These are phyloP conservation scores for Drosophila melanogaster DNA, from an alignment of 1,140 invertebrate species.

Conservation along the genomic window DNA sequence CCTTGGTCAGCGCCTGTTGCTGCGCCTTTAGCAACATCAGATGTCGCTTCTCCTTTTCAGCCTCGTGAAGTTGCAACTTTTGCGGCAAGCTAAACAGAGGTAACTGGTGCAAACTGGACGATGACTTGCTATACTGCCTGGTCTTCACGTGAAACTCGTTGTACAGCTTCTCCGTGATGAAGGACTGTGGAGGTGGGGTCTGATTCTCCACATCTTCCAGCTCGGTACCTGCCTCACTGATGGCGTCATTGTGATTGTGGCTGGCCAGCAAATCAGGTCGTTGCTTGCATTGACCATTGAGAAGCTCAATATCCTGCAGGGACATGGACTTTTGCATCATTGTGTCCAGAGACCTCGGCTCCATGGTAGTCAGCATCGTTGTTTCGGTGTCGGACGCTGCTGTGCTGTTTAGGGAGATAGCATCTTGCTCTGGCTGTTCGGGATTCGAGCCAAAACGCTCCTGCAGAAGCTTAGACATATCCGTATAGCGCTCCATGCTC, in stretches of 20 bases:
- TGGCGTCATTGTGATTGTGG: conserved; percentile 61
- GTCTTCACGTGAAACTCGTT: conserved; percentile 88
- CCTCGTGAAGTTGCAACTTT: conserved; percentile 74
- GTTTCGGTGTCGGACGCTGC: conserved; percentile 72
- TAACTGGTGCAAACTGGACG: conserved; percentile 86
- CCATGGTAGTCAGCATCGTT: conserved; percentile 71
- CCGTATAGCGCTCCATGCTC: conserved; percentile 87
- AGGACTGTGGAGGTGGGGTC: conserved; percentile 85
- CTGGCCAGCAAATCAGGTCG: conserved; percentile 73
- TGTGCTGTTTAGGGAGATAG: conserved; percentile 55
- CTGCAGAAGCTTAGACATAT: conserved; percentile 87
- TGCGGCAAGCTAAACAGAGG: conserved; percentile 77
- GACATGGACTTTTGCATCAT: conserved; percentile 79
- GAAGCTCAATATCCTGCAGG: conserved; percentile 76
- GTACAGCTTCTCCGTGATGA: conserved; percentile 87
- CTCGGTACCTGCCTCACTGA: conserved; percentile 76
- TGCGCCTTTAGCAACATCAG: conserved; percentile 59
- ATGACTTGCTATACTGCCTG: conserved; percentile 87
- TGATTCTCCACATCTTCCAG: conserved; percentile 78
- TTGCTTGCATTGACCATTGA: conserved; percentile 62
- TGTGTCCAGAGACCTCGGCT: conserved; percentile 66
- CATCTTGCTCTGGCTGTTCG: conserved; percentile 45
- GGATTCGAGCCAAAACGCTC: conserved; percentile 85
- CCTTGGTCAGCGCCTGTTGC: conserved; percentile 46
- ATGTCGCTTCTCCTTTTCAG: conserved; percentile 62